Evolutionary conservation across 2,797 vertebrate species (phyloP).

Genomic region (Decapterus maruadsi): DNA sequence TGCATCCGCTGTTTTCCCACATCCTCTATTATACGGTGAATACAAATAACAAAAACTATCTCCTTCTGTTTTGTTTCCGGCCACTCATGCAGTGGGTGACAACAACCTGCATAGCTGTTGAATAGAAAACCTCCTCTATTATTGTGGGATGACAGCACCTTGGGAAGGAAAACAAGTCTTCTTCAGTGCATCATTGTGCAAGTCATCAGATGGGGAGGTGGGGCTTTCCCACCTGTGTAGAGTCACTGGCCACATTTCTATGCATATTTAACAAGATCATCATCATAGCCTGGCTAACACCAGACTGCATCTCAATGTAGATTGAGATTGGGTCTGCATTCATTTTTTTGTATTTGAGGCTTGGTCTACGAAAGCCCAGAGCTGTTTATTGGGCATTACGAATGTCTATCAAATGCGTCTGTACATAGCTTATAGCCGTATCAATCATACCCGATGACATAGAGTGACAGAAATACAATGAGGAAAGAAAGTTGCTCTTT

Average conservation of each 20-base stretch:
- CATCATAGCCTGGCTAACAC: no score
- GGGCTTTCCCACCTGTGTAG: conserved; percentile 17
- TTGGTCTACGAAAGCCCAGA: no score
- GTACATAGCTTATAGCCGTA: no score
- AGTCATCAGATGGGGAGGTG: conserved; percentile 8
- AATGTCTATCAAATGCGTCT: no score
- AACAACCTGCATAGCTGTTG: conserved; percentile 47
- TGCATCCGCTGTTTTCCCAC: conserved; percentile 51
- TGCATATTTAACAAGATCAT: conserved; percentile 18
- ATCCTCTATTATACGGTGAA: conserved; percentile 59
- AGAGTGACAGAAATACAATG: no score
- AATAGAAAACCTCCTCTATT: conserved; percentile 55
- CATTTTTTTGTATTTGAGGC: no score
- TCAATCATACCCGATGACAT: no score
- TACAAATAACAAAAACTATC: conserved; percentile 49
- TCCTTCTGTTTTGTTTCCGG: conserved; percentile 46
- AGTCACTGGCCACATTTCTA: conserved; percentile 10
- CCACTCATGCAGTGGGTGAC: conserved; percentile 41
- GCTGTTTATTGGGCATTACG: no score
- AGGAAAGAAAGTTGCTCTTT: no score
- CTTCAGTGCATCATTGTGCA: conserved; percentile 22
- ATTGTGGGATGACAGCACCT: conserved; percentile 16
- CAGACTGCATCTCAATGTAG: no score
- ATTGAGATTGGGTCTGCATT: no score
- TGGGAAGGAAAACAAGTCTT: conserved; percentile 26